A percentile compares a stretch with the other conserved stretches of the same genome.
These are phyloP conservation scores for Chromoteleia sp. DNA, from an alignment of 2,888 invertebrate species.

Conservation along the genomic window DNA sequence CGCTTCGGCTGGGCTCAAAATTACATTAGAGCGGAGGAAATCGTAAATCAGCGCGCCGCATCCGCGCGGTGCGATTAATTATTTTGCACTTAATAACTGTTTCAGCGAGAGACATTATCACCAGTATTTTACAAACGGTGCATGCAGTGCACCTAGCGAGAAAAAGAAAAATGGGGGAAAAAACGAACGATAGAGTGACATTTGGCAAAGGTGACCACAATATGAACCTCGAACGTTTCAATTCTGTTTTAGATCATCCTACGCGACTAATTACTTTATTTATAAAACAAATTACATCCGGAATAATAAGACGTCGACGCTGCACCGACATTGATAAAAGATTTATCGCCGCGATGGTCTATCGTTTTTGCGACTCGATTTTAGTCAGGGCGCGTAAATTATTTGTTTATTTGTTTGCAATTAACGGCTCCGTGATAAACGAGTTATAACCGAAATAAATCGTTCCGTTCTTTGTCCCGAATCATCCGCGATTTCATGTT, in stretches of 20 bases:
- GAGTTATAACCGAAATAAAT: neutral
- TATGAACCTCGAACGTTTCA: slow-evolving; percentile 47
- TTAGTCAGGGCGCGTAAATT: neutral
- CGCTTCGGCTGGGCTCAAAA: slow-evolving; percentile 9
- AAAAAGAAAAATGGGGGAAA: slow-evolving; percentile 9
- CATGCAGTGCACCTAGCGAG: neutral
- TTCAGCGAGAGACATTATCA: slow-evolving; percentile 50
- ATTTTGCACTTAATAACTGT: slow-evolving; percentile 56
- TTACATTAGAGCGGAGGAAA: slow-evolving; percentile 38
- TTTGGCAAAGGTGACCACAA: slow-evolving; percentile 56
- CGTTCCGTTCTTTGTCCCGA: too few relatives aligned
- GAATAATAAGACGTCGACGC: slow-evolving; percentile 45
- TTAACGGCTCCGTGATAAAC: slow-evolving; percentile 4
- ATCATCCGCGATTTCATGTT: too few relatives aligned
- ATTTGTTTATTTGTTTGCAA: slow-evolving; percentile 9
- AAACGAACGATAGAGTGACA: slow-evolving; percentile 40
- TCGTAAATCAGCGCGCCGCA: slow-evolving; percentile 27
- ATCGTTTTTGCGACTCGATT: slow-evolving; percentile 7
- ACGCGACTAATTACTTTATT: slow-evolving; percentile 69
- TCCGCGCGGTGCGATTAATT: slow-evolving; percentile 31
- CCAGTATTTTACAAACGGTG: slow-evolving; percentile 34
- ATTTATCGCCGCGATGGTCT: slow-evolving; percentile 28
- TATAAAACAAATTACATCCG: slow-evolving; percentile 69
- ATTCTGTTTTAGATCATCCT: slow-evolving; percentile 57
- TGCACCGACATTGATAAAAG: slow-evolving; percentile 47